Percentiles rank a stretch among this genome's conserved stretches.
Evolutionary conservation across 2,113 vertebrate genomes (phyloP).

Genomic region (Malurus melanocephalus): DNA sequence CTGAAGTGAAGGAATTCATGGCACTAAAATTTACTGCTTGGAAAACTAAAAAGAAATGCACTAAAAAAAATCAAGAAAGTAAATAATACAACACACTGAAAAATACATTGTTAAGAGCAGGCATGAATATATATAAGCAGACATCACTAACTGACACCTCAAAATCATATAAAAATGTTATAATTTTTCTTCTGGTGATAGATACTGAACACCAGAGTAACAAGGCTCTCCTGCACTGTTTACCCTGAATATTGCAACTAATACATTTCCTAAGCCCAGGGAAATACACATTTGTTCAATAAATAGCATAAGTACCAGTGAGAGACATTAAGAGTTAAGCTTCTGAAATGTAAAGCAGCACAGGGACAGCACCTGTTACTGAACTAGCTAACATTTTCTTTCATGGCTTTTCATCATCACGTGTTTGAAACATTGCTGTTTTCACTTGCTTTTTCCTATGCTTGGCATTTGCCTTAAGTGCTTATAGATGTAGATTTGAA

Average conservation of each 20-base stretch:
- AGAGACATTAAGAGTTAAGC: slow-evolving; percentile 40
- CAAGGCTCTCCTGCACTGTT: neutral
- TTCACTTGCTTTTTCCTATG: slow-evolving; percentile 34
- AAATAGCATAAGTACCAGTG: neutral
- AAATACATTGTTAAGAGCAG: neutral
- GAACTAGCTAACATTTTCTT: slow-evolving; percentile 50
- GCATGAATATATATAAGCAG: neutral
- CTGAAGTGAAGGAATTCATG: neutral
- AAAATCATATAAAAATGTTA: neutral
- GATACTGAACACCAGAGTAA: neutral
- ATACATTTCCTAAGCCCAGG: neutral
- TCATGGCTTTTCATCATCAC: slow-evolving; percentile 15
- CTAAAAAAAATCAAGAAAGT: neutral
- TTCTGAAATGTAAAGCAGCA: slow-evolving; percentile 27
- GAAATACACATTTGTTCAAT: neutral
- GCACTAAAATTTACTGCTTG: neutral
- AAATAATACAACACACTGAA: slow-evolving; percentile 21
- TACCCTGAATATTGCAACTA: neutral
- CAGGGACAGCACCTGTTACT: slow-evolving; percentile 51
- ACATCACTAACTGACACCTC: neutral
- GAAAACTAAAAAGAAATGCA: neutral
- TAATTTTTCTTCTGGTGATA: neutral
- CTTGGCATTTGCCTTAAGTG: slow-evolving; percentile 56
- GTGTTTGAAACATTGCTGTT: slow-evolving; percentile 38
- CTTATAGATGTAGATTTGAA: slow-evolving; percentile 47